Conservation (phyloP, 2,888 invertebrate genomes). For the Agriopis leucophaearia region DNA sequence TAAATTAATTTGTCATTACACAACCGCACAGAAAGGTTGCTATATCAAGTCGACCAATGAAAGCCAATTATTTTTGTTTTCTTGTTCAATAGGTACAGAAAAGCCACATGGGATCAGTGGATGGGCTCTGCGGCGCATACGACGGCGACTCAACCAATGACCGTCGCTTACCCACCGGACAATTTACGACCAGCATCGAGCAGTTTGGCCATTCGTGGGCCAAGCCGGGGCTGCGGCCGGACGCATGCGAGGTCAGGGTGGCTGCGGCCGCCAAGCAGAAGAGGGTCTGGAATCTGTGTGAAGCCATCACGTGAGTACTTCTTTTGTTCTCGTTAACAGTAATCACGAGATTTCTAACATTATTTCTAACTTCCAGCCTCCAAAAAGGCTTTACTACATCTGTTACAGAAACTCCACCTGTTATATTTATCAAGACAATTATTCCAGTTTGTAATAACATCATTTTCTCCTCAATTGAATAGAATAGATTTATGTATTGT, state of each 20-base stretch:
- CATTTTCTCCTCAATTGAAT: too few relatives aligned
- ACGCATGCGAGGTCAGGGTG: constrained; percentile 86
- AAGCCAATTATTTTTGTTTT: not conserved
- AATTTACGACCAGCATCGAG: constrained; percentile 85
- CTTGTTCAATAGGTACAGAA: constrained; percentile 80
- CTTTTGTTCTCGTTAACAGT: not conserved
- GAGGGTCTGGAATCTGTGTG: constrained; percentile 89
- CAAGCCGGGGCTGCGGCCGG: constrained; percentile 77
- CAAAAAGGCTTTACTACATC: too few relatives aligned
- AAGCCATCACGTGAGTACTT: constrained; percentile 87
- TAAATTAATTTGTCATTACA: not conserved
- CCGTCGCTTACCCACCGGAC: constrained; percentile 90
- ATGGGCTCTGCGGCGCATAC: constrained; percentile 93
- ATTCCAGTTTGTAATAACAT: too few relatives aligned
- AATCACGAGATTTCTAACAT: not conserved
- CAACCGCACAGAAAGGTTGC: too few relatives aligned
- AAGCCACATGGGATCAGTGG: constrained; percentile 87
- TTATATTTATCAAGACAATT: too few relatives aligned
- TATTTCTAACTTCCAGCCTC: too few relatives aligned
- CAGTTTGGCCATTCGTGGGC: constrained; percentile 94
- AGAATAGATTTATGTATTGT: too few relatives aligned
- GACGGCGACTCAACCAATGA: constrained; percentile 90
- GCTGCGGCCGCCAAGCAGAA: constrained; percentile 88
- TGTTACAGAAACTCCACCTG: too few relatives aligned
- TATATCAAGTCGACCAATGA: too few relatives aligned